Evolutionary conservation across 2,888 invertebrate species (phyloP).

Genomic region (Pedicia rivosa): DNA sequence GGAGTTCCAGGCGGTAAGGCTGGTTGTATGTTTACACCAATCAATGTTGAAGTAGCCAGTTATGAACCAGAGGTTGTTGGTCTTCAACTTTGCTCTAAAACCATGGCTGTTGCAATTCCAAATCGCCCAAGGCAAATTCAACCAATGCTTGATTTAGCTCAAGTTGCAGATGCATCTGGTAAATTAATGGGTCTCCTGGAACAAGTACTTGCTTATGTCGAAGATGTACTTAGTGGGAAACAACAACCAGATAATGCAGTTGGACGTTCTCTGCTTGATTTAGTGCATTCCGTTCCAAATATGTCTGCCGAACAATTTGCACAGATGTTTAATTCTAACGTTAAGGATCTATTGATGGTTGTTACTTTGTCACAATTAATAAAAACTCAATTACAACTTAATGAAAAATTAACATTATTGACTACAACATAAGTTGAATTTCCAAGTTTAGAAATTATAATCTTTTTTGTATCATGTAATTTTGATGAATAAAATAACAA

Average conservation of each 20-base stretch:
- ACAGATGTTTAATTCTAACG: constrained; percentile 87
- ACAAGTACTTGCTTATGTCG: constrained; percentile 69
- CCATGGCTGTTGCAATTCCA: constrained; percentile 39
- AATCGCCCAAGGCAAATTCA: constrained; percentile 45
- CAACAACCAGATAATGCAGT: constrained; percentile 68
- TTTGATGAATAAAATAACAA: too few relatives aligned
- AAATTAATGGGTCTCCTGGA: constrained; percentile 63
- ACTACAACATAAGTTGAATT: constrained; percentile 55
- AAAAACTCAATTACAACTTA: constrained; percentile 89
- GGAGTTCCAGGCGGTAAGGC: constrained; percentile 89
- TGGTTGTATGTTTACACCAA: constrained; percentile 94
- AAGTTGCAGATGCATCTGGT: constrained; percentile 71
- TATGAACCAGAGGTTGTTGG: constrained; percentile 85
- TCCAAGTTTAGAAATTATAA: too few relatives aligned
- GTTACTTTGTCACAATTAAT: constrained; percentile 90
- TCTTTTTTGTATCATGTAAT: too few relatives aligned
- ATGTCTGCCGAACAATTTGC: constrained; percentile 84
- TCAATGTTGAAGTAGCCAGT: constrained; percentile 72
- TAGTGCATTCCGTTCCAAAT: constrained; percentile 83
- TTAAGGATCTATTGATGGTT: constrained; percentile 96
- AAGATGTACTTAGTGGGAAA: constrained; percentile 75
- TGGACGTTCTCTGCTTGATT: constrained; percentile 76
- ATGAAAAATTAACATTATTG: constrained; percentile 84
- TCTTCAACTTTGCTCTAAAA: constrained; percentile 69
- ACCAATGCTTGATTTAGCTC: constrained; percentile 55